Evolutionary conservation across 2,113 vertebrate species (phyloP).

Genomic region (Rhineura floridana): DNA sequence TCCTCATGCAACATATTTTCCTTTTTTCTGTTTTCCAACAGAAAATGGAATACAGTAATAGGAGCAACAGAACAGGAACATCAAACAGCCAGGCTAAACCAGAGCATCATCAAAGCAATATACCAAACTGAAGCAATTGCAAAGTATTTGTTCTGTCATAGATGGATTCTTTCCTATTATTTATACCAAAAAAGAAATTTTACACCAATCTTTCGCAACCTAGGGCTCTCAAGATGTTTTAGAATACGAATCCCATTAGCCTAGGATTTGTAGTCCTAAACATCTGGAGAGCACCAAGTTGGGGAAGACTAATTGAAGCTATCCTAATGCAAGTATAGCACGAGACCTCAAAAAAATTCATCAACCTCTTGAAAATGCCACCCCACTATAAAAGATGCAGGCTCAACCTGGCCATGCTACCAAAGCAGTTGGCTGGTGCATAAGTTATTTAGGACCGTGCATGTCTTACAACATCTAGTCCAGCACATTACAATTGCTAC

Average conservation of each 20-base stretch:
- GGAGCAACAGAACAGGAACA: conserved; percentile 4
- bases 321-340: not conserved
- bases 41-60: not conserved
- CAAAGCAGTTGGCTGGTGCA: no score
- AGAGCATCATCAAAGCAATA: not conserved
- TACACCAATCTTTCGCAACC: no score
- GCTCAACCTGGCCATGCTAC: not conserved
- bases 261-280: no score
- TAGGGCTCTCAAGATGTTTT: no score
- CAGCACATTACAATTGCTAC: no score
- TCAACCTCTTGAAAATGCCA: not conserved
- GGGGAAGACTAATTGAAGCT: no score
- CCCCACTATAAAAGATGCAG: not conserved
- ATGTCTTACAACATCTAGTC: no score
- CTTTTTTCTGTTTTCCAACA: not conserved
- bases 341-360: rapidly evolving
- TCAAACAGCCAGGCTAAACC: not conserved
- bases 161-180: conserved; percentile 3
- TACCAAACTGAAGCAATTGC: not conserved
- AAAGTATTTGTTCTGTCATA: not conserved
- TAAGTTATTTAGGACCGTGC: not conserved
- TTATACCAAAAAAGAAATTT: not conserved
- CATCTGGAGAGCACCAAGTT: no score
- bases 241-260: no score
- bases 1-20: no score